Percentiles rank a stretch among this genome's conserved stretches.
phyloP scores from a whole-genome alignment of 92 coral and sea anemone genomes.

The Nematostella vectensis region DNA sequence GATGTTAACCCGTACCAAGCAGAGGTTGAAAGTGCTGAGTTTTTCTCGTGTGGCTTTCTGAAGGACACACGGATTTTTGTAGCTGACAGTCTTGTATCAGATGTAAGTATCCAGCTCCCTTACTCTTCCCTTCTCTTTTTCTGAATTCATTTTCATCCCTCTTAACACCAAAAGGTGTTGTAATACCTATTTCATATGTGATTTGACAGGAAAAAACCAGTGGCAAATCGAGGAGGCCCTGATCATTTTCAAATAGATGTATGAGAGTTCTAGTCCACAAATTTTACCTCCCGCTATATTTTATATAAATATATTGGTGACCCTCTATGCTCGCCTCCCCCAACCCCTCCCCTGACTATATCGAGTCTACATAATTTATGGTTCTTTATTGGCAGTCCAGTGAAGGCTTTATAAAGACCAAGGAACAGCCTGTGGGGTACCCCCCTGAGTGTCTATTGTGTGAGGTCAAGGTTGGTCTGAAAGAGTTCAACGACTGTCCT shows the following conservation, averaged over 20 bases:
- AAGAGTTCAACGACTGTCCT: constrained; percentile 44
- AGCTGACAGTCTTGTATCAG: constrained; percentile 93
- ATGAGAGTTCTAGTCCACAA: too few species aligned
- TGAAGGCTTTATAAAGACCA: constrained; percentile 63
- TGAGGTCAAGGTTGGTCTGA: constrained; percentile 67
- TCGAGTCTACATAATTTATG: too few species aligned
- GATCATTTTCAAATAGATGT: too few species aligned
- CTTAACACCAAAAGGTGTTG: too few species aligned
- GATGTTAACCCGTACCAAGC: constrained; percentile 79
- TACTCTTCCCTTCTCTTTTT: neutral
- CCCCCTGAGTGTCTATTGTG: constrained; percentile 74
- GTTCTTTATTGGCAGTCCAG: constrained; percentile 46
- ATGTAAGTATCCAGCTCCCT: constrained; percentile 30
- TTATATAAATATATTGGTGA: too few species aligned
- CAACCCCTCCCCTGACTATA: too few species aligned
- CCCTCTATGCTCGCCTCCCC: too few species aligned
- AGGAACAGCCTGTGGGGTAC: constrained; percentile 73
- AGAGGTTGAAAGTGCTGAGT: constrained; percentile 81
- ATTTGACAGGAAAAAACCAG: too few species aligned
- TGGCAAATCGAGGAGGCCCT: too few species aligned
- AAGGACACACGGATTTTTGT: constrained; percentile 85
- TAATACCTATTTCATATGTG: too few species aligned
- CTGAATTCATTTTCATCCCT: neutral
- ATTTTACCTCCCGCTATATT: too few species aligned
- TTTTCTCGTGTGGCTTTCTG: constrained; percentile 89